Evolutionary conservation across 2,113 vertebrate species (phyloP), one percentile per base, ranked within the genome.

Genomic region (Vidua chalybeata): DNA sequence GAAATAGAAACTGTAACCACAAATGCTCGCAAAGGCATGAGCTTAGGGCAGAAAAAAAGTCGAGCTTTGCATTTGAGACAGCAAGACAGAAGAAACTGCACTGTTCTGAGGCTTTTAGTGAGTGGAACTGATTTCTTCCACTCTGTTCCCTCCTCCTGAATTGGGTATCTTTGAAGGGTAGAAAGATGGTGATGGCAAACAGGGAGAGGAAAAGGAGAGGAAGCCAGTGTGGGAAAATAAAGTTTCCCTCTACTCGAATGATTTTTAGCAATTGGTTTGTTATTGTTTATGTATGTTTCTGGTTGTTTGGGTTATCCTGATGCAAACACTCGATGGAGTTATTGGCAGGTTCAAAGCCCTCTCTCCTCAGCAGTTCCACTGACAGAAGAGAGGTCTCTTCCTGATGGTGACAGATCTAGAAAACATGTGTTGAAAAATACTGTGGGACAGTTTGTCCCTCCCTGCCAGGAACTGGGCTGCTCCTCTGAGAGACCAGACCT

Each of bases 1-100:
- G 90, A 93, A 95, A 94, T 77, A 95, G 83, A 87, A 86, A 59
- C 79, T 46, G 82, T 91, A 80, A 93, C 93, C 93, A 66, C 96
- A 96, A 91, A 51, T 0, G 0, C 35, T 63, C 0, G 0, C 54
- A 64, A 59, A 89, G 33, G 51, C 46, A 43, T 33, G 63, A 88
- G 64, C 17, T 81, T 59, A 59, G 51, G 59, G 48, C 13, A 59
- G 12, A n/a, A n/a, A 37, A 56, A 75, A 86, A 63, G 39, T 69
- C 10, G 37, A 69, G 84, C n/a, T 77, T 76, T 82, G 45, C 8
- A 7, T 62, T 62, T 64, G 41, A 87, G 37, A 69, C 59, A 62
- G 58, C 0, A 4, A 79, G 54, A 64, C 54, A 87, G 52, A 51
- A 77, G 62, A 77, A 43, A 4, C 12, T 46, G 20, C 4, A 2